Evolutionary conservation across 1,140 invertebrate genomes (phyloP).

Genomic region (Drosophila gunungcola): DNA sequence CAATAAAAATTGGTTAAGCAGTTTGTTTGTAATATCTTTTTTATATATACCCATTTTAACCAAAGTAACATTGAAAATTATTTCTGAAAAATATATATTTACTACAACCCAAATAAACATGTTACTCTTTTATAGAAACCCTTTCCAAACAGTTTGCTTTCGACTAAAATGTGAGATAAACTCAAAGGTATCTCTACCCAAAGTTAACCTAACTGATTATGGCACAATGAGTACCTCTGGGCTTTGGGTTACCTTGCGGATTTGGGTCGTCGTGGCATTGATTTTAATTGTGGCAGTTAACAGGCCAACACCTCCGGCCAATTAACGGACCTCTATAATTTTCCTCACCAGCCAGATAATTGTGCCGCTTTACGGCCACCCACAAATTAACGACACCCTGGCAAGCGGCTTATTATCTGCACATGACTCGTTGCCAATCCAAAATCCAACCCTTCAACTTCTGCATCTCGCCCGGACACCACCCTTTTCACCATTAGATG

Average conservation of each 20-base stretch:
- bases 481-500: conserved; percentile 53
- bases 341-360: conserved; percentile 66
- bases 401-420: conserved; percentile 71
- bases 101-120: too few species aligned
- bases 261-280: conserved; percentile 58
- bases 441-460: conserved; percentile 11
- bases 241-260: conserved; percentile 28
- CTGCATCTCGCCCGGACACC: neutral
- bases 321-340: conserved; percentile 68
- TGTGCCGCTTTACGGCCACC: conserved; percentile 49
- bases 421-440: conserved; percentile 7
- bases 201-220: neutral
- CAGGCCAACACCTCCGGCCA: conserved; percentile 60
- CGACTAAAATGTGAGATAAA: neutral
- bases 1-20: too few species aligned
- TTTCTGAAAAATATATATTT: too few species aligned
- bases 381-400: conserved; percentile 66
- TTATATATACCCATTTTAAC: too few species aligned
- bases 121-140: too few species aligned
- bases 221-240: neutral
- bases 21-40: too few species aligned
- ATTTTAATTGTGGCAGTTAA: conserved; percentile 69
- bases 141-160: too few species aligned
- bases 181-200: neutral
- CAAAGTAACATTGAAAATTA: too few species aligned